Percentiles rank a stretch among this genome's conserved stretches.
Conservation (phyloP, 2,888 invertebrate species). For the Tholera decimalis region DNA sequence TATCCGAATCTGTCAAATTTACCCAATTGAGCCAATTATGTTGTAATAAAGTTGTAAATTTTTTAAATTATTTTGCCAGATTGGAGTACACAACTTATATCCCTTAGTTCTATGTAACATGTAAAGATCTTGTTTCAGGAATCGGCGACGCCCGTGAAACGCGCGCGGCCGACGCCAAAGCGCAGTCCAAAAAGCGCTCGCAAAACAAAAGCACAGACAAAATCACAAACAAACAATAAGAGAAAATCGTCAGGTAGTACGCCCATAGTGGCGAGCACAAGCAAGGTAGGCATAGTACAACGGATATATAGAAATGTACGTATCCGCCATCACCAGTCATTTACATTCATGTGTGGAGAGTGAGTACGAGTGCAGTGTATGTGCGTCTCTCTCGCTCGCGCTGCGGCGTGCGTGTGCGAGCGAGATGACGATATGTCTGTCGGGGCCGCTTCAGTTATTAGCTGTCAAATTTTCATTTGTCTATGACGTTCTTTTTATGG, state of each 20-base stretch:
- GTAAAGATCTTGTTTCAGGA: slow-evolving; percentile 71
- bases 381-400: slow-evolving; percentile 68
- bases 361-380: slow-evolving; percentile 72
- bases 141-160: slow-evolving; percentile 81
- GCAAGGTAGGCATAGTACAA: slow-evolving; percentile 92
- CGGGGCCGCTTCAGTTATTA: slow-evolving; percentile 38
- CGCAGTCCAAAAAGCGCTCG: slow-evolving; percentile 83
- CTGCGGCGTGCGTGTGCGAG: slow-evolving; percentile 59
- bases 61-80: too few relatives aligned
- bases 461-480: background rate
- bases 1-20: too few relatives aligned
- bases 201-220: slow-evolving; percentile 76
- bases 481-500: background rate
- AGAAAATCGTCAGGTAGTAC: slow-evolving; percentile 86
- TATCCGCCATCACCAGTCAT: slow-evolving; percentile 88
- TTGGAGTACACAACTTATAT: too few relatives aligned
- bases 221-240: slow-evolving; percentile 77
- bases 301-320: slow-evolving; percentile 92
- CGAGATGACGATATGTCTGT: slow-evolving; percentile 64
- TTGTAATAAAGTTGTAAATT: too few relatives aligned
- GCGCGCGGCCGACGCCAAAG: slow-evolving; percentile 81
- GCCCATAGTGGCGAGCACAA: slow-evolving; percentile 85
- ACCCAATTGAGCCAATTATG: too few relatives aligned
- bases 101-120: slow-evolving; percentile 26
- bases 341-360: slow-evolving; percentile 82